Evolutionary conservation across 2,113 vertebrate genomes (phyloP).

Genomic region (Todiramphus chloris): DNA sequence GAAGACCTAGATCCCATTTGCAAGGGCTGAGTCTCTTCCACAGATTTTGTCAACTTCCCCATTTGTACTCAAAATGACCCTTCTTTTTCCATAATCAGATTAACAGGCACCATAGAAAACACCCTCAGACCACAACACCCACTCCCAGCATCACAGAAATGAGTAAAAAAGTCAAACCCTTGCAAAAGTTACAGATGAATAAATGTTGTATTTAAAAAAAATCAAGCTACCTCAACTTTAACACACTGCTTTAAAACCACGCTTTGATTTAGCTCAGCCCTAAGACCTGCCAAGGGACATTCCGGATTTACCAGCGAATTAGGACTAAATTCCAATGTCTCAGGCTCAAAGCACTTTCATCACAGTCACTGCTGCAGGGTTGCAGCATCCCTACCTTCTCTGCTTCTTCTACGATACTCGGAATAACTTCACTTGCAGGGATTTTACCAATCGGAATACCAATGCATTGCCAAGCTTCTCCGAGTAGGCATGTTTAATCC

Average conservation of each 20-base stretch:
- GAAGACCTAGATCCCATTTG: background rate
- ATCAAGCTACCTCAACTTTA: background rate
- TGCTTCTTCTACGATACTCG: background rate
- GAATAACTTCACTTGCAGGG: background rate
- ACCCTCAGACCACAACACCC: accelerated
- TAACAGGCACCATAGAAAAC: background rate
- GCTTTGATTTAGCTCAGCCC: background rate
- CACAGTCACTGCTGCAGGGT: background rate
- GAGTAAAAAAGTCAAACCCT: background rate
- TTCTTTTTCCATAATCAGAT: background rate
- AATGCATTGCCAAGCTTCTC: background rate
- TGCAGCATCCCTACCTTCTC: background rate
- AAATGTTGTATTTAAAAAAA: background rate
- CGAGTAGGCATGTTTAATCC: background rate
- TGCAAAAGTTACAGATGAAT: background rate
- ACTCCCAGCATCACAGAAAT: accelerated
- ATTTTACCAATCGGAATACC: background rate
- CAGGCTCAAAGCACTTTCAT: background rate
- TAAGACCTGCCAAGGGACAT: background rate
- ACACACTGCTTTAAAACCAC: background rate
- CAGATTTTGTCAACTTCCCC: background rate
- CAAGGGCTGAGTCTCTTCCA: background rate
- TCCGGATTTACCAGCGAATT: background rate
- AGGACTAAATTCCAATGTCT: background rate
- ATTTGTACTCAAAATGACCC: background rate